Base-by-base conservation (phyloP, 2,797 vertebrate species). In the Tenualosa thibaudeaui region DNA sequence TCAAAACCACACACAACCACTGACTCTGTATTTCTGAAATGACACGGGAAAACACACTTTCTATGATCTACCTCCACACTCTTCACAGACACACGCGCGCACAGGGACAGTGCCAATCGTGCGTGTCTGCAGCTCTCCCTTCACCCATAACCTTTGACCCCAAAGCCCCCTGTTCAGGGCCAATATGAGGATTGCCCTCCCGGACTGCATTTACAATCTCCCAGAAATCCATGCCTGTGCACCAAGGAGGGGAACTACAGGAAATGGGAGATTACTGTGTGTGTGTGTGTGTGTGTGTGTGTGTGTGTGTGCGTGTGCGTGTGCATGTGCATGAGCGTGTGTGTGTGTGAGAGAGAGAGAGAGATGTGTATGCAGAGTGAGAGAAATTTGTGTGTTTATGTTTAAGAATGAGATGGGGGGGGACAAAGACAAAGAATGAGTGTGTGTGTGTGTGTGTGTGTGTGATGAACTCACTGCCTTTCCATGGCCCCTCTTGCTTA, bases 201-300 rank as follows among this genome's bases (percentile, higher is more conserved):
- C 5, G 65, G 65, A 71, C 65, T 0, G 65, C 65, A 71, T 71
- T 37, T 37, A 37, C 65, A 71, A 37, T 24, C 60, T 62, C 60
- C 60, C 65, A 71, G 8, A 31, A 71, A 31, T 37, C 26, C 26
- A 26, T 71, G 24, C 31, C 26, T 13, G 12, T 37, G 60, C 60
- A 26, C 60, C 56, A 58, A 58, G 65, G 26, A 71, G 65, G 65
- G 65, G 65, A 71, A 13, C 65, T 71, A 71, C 65, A 71, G 65
- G 65, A 71, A 71, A 71, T 71, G 65, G 65, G 31, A 71, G 26
- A 71, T 71, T 71, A 26, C 31, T 71, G 3, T 71, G 65, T 37
- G 65, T 71, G 65, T 37, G 65, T 37, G 65, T 37, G 65, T 71
- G 65, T 37, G 65, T 71, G 26, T 17, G 65, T 26, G 62, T 65